A percentile compares a stretch with the other conserved stretches of the same genome.
Evolutionary conservation across 2,113 vertebrate genomes (phyloP).

Genomic region (Nannospalax galili): DNA sequence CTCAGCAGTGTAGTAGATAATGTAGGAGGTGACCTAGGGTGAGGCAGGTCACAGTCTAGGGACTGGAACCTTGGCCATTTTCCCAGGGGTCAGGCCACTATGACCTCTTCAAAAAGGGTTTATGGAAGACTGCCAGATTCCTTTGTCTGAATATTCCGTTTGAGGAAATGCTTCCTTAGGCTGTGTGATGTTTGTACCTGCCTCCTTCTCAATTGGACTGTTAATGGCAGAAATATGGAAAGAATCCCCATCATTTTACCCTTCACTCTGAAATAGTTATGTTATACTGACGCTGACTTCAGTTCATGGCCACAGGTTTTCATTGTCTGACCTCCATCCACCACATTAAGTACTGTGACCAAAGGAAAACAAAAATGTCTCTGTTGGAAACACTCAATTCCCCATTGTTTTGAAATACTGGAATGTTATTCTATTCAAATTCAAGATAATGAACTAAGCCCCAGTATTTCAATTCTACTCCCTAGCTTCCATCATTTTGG

Average conservation of each 20-base stretch:
- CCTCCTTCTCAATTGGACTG: background rate
- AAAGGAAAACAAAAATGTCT: background rate
- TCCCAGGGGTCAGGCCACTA: background rate
- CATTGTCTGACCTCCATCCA: background rate
- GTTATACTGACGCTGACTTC: background rate
- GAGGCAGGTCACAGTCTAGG: background rate
- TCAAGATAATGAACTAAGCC: background rate
- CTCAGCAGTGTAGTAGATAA: accelerated
- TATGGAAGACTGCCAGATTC: background rate
- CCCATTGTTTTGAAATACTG: background rate
- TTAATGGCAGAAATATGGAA: background rate
- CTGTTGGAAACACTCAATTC: background rate
- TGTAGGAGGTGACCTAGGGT: background rate
- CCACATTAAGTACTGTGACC: background rate
- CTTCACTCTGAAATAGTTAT: background rate
- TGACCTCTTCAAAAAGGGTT: background rate
- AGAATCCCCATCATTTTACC: background rate
- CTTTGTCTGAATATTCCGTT: background rate
- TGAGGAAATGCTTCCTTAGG: background rate
- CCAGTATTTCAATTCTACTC: background rate
- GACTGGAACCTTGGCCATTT: background rate
- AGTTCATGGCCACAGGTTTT: background rate
- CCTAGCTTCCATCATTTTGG: background rate
- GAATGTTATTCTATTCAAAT: background rate
- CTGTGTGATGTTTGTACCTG: too few species aligned